A percentile compares a stretch with the other conserved stretches of the same genome.
These are phyloP conservation scores for Acipenser oxyrinchus DNA, from an alignment of 2,797 vertebrate species.

Conservation along the genomic window DNA sequence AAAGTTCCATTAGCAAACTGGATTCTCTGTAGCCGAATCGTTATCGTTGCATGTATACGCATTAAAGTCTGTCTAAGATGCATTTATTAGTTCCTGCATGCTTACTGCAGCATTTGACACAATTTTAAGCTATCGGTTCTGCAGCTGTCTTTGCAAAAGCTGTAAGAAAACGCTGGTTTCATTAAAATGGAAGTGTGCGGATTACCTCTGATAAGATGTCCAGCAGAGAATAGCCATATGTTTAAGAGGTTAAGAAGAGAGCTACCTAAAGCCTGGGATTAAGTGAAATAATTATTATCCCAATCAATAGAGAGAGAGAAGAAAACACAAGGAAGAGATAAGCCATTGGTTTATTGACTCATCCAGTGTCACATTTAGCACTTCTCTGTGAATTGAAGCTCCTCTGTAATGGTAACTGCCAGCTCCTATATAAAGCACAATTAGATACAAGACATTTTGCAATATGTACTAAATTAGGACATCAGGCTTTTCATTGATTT, in stretches of 20 bases:
- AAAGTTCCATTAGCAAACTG: no score
- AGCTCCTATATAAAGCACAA: conserved; percentile 8
- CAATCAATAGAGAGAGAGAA: conserved; percentile 45
- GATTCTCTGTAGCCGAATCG: background rate
- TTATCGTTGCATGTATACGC: background rate
- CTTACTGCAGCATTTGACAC: conserved; percentile 1
- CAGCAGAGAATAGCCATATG: conserved; percentile 14
- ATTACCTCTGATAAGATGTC: background rate
- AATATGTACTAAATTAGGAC: conserved; percentile 38
- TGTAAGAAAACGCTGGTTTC: conserved; percentile 11
- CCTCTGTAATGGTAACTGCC: conserved; percentile 30
- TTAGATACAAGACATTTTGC: conserved; percentile 21
- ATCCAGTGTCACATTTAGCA: conserved; percentile 54
- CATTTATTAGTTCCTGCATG: no score
- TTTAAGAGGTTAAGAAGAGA: conserved; percentile 23
- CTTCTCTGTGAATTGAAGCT: conserved; percentile 23
- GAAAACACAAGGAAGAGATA: conserved; percentile 39
- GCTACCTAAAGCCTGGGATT: conserved; percentile 46
- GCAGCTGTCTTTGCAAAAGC: background rate
- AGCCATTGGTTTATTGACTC: conserved; percentile 56
- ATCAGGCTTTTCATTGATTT: conserved; percentile 33
- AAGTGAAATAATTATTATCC: conserved; percentile 54
- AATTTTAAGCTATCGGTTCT: conserved; percentile 9
- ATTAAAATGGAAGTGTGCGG: conserved; percentile 10
- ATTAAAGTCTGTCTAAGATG: background rate